These are phyloP conservation scores for Caenorhabditis uteleia DNA, from an alignment of 2,888 invertebrate species.

Conservation along the genomic window DNA sequence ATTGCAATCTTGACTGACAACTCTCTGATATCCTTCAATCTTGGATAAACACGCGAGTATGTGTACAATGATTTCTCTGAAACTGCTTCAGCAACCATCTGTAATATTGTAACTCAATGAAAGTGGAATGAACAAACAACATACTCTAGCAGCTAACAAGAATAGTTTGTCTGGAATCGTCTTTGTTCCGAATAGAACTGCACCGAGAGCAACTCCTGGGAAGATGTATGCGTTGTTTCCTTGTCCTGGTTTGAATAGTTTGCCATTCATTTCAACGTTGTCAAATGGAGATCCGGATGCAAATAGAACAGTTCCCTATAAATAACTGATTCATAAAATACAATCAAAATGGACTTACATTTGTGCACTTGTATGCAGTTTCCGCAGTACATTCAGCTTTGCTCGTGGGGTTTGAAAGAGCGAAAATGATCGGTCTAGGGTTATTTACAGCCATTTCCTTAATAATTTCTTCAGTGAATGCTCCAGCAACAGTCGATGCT, in stretches of 20 bases:
- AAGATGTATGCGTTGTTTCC: conserved; percentile 98
- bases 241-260: conserved; percentile 87
- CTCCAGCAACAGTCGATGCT: conserved; percentile 89
- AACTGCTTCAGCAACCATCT: conserved; percentile 84
- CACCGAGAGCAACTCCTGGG: conserved; percentile 90
- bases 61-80: conserved; percentile 81
- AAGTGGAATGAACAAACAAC: conserved; percentile 5
- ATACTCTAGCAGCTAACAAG: conserved; percentile 88
- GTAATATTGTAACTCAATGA: conserved; percentile 45
- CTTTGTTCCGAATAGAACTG: conserved; percentile 87
- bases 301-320: conserved; percentile 88
- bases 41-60: conserved; percentile 87
- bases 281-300: conserved; percentile 96
- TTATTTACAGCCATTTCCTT: conserved; percentile 84
- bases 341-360: conserved; percentile 74
- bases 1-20: conserved; percentile 82
- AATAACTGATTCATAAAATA: background rate
- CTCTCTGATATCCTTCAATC: conserved; percentile 81
- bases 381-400: conserved; percentile 99
- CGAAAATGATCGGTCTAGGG: conserved; percentile 89
- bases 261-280: conserved; percentile 81
- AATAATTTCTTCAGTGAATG: conserved; percentile 88
- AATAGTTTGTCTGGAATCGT: conserved; percentile 93
- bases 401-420: conserved; percentile 95
- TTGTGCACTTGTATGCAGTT: conserved; percentile 85